A percentile compares a stretch with the other conserved stretches of the same genome.
Conservation (phyloP, 2,113 vertebrate genomes). For the Pygoscelis adeliae region DNA sequence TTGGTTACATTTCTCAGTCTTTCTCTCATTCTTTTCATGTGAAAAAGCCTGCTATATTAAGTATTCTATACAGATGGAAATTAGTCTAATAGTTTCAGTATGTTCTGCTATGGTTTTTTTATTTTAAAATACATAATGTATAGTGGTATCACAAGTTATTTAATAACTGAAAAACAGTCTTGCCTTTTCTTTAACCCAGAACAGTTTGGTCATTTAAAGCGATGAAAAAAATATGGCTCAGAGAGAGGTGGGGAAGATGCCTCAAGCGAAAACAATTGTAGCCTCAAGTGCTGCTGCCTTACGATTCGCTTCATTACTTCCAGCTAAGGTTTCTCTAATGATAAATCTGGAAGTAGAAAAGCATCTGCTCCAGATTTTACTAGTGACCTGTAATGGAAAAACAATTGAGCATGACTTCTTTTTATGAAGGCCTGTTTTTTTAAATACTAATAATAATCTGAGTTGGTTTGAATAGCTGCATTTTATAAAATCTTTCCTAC, state of each 20-base stretch:
- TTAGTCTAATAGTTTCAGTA: not conserved
- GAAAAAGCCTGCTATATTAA: not conserved
- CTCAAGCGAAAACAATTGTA: not conserved
- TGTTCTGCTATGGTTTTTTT: not conserved
- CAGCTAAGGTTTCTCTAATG: not conserved
- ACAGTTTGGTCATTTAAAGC: not conserved
- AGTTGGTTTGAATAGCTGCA: not conserved
- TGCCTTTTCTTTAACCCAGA: not conserved
- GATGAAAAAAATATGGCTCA: not conserved
- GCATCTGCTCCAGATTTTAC: not conserved
- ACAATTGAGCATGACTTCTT: not conserved
- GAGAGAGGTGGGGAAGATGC: not conserved
- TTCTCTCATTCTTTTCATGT: not conserved
- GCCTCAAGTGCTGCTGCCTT: not conserved
- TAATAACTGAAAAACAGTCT: not conserved
- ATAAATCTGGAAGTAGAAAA: not conserved
- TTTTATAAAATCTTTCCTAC: not conserved
- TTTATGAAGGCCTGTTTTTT: not conserved
- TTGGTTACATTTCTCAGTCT: not conserved
- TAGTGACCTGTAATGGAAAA: not conserved
- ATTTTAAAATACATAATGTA: not conserved
- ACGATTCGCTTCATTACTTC: not conserved
- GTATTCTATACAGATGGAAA: not conserved
- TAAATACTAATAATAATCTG: not conserved
- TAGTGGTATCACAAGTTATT: not conserved